phyloP scores from a whole-genome alignment of 2,888 invertebrate genomes.

The Oligia strigilis region DNA sequence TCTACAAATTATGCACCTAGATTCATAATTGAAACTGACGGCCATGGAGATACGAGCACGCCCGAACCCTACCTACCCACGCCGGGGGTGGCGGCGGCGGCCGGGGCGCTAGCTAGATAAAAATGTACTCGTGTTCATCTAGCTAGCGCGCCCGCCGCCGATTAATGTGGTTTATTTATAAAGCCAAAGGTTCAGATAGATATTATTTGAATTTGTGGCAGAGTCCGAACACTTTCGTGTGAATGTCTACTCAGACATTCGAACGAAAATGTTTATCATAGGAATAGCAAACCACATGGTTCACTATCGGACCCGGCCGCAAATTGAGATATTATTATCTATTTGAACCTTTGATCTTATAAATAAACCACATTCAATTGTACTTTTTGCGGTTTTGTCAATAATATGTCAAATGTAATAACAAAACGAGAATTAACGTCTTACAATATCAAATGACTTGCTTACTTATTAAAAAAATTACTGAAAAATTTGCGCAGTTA shows the following conservation, averaged over 20 bases:
- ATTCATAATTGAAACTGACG: conserved; percentile 19
- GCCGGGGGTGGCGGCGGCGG: not conserved
- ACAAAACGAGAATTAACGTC: not conserved
- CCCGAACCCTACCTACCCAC: not conserved
- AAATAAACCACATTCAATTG: conserved; percentile 15
- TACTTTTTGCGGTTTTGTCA: conserved; percentile 6
- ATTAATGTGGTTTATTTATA: conserved; percentile 8
- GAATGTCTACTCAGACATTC: not conserved
- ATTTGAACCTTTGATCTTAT: conserved; percentile 13
- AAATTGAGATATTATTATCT: conserved; percentile 2
- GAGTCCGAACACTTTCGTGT: not conserved
- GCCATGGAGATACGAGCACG: not conserved
- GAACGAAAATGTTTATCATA: not conserved
- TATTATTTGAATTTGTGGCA: not conserved
- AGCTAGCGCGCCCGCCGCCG: not conserved
- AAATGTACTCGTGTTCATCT: not conserved
- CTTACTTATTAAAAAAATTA: not conserved
- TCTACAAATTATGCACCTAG: conserved; percentile 35
- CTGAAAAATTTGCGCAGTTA: not conserved
- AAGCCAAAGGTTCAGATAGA: conserved; percentile 18
- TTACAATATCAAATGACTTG: not conserved
- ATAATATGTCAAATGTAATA: not conserved
- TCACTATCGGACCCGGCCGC: not conserved
- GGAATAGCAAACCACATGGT: conserved; percentile 15
- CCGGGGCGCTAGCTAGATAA: not conserved